A percentile compares a stretch with the other conserved stretches of the same genome.
phyloP scores from a whole-genome alignment of 1,140 invertebrate species.

The Acyrthosiphon pisum region DNA sequence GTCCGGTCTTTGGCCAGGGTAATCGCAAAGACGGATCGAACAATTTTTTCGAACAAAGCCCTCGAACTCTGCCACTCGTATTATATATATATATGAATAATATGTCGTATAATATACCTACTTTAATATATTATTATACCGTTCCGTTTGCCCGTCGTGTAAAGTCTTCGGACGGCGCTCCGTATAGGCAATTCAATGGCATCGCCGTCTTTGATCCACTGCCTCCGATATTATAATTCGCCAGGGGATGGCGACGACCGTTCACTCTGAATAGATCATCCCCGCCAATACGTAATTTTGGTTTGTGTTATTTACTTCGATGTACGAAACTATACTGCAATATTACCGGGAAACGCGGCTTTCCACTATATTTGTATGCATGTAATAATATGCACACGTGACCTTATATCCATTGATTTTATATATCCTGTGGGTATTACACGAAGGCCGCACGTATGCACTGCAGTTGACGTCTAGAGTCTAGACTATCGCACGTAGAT shows the following conservation, averaged over 20 bases:
- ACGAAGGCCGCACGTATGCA: too few relatives aligned
- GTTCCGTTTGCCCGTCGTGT: not conserved
- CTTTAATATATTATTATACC: not conserved
- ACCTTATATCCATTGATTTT: not conserved
- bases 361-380: too few relatives aligned
- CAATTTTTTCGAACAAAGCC: not conserved
- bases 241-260: not conserved
- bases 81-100: not conserved
- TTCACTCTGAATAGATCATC: constrained; percentile 1
- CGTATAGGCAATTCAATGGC: constrained; percentile 52
- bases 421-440: not conserved
- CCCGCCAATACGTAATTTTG: not conserved
- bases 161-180: not conserved
- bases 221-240: not conserved
- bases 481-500: too few relatives aligned
- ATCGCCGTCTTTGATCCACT: constrained; percentile 34
- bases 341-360: not conserved
- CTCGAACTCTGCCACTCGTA: not conserved
- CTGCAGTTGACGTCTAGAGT: too few relatives aligned
- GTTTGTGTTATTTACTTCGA: not conserved
- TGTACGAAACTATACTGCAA: not conserved
- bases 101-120: not conserved
- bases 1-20: not conserved
- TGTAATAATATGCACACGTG: too few relatives aligned
- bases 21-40: constrained; percentile 21